Base-by-base conservation (phyloP, 2,888 invertebrate species). In the Graphium colonna region DNA sequence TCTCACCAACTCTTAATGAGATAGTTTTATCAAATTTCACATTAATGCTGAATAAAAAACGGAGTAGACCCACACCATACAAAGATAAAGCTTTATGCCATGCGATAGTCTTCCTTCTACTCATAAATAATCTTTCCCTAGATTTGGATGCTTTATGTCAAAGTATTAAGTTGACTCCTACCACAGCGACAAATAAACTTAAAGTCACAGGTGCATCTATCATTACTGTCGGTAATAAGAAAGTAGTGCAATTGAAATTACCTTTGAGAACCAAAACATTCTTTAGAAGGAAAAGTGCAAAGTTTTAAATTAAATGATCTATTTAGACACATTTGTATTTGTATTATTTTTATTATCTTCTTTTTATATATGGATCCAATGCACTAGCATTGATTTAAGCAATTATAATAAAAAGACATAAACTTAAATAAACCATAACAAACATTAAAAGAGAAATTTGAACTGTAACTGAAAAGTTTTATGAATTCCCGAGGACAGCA, bases 71-170 rank as follows among this genome's bases (percentile, higher is more conserved):
- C 0, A 62, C 65, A 0, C 79, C 75, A 0, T 79, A 70, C 10
- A 82, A 79, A 58, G 89, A 89, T 41, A 89, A 84, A 52, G 64
- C 81, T 0, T 56, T 88, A 4, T 87, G 87, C 42, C 75, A 85
- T 28, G 77, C 78, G 0, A 66, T 88, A 49, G 84, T 89, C 0
- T 75, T 85, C 15, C 57, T 83, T 15, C 60, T 88, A 13, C 51
- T 88, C 0, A 63, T 89, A 13, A 86, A 81, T 60, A 76, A 81
- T 53, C 78, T 69, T 33, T 84, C 80, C 56, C 70, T 82, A 61
- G 73, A 78, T 0, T 54, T 85, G 4, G 79, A 79, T 0, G 63
- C 64, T 1, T 55, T 89, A 0, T 76, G 79, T 54, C 70, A 75
- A 10, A 65, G 69, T 1, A 44, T 75, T 0, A 88, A 85, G 39